These are phyloP conservation scores for Ferdinandea cuprea DNA, from an alignment of 2,888 invertebrate genomes.

Conservation along the genomic window DNA sequence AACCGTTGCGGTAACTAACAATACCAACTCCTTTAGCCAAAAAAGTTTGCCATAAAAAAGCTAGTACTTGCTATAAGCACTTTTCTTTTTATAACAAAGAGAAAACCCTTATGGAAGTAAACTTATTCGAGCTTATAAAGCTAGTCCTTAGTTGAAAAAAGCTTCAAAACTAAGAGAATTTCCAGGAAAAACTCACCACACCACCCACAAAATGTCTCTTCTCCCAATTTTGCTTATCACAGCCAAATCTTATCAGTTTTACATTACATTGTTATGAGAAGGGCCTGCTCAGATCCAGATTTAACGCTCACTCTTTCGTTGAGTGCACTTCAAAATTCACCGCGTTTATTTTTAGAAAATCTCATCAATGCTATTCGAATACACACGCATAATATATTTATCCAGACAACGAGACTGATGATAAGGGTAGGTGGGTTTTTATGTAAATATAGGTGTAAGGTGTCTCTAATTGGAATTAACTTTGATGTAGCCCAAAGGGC, in stretches of 20 bases:
- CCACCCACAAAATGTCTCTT: conserved; percentile 3
- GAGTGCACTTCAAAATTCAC: conserved; percentile 38
- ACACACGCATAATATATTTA: neutral
- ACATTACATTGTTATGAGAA: neutral
- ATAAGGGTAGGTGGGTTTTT: neutral
- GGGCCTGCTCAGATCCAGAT: neutral
- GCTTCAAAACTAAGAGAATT: conserved; percentile 18
- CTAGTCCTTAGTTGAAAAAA: neutral
- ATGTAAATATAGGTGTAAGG: neutral
- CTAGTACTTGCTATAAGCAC: neutral
- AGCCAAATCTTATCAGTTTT: conserved; percentile 27
- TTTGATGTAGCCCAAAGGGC: conserved; percentile 25
- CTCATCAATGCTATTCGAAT: conserved; percentile 5
- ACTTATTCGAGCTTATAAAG: conserved; percentile 23
- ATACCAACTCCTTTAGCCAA: too few species aligned
- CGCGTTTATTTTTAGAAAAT: conserved; percentile 62
- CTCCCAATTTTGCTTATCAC: conserved; percentile 45
- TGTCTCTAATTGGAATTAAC: conserved; percentile 11
- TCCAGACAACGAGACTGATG: conserved; percentile 17
- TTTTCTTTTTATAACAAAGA: neutral
- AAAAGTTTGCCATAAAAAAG: neutral
- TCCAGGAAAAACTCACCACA: conserved; percentile 31
- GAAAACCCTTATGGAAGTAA: neutral
- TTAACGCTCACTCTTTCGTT: neutral
- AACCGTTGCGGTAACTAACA: too few species aligned